Conservation (phyloP, 2,888 invertebrate species). For the Bibio marci region DNA sequence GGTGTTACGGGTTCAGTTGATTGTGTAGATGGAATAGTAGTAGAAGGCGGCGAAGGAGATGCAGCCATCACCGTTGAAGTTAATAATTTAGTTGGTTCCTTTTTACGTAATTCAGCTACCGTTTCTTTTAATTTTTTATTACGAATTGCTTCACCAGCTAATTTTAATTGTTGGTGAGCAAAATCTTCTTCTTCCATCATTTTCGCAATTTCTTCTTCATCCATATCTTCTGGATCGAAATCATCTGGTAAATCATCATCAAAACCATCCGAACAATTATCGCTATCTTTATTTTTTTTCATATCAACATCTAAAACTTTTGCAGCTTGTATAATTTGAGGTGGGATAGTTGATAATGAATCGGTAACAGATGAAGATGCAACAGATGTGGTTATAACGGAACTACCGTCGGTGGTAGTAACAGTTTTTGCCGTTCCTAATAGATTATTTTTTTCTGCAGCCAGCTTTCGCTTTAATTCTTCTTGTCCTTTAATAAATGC, state of each 20-base stretch:
- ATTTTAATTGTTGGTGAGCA: slow-evolving; percentile 34
- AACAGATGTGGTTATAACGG: slow-evolving; percentile 13
- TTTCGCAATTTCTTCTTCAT: slow-evolving; percentile 31
- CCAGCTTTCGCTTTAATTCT: slow-evolving; percentile 29
- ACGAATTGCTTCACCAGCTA: slow-evolving; percentile 22
- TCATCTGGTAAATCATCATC: slow-evolving; percentile 28
- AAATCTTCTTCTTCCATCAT: slow-evolving; percentile 46
- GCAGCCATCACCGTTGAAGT: slow-evolving; percentile 1
- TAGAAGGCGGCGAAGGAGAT: neutral
- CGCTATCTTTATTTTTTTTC: slow-evolving; percentile 24
- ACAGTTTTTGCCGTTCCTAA: slow-evolving; percentile 26
- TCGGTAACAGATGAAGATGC: slow-evolving; percentile 14
- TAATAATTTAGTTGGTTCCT: too few species aligned
- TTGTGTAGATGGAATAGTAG: neutral
- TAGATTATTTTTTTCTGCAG: slow-evolving; percentile 28
- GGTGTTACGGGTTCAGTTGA: neutral
- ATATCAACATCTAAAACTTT: slow-evolving; percentile 28
- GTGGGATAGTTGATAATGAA: slow-evolving; percentile 26
- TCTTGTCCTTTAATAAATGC: slow-evolving; percentile 28
- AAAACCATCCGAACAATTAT: slow-evolving; percentile 13
- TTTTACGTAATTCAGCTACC: too few species aligned
- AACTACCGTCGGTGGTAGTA: slow-evolving; percentile 4
- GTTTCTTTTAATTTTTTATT: slow-evolving; percentile 38
- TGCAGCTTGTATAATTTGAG: slow-evolving; percentile 28
- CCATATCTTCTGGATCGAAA: slow-evolving; percentile 32